Conservation (phyloP, 2,797 vertebrate species). For the Pangasius sanitwongsei region DNA sequence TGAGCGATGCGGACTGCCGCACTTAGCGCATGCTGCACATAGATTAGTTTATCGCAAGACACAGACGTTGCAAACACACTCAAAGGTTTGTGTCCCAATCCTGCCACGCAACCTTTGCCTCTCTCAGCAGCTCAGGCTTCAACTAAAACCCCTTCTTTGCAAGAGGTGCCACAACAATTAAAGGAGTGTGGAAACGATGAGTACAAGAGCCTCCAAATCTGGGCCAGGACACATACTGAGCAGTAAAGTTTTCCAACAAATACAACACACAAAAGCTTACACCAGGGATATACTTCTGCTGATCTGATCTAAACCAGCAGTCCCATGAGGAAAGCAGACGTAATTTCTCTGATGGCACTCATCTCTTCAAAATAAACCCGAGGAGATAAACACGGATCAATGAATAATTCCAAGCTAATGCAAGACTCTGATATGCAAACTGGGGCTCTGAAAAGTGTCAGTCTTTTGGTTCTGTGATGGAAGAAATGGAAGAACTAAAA, state of each 20-base stretch:
- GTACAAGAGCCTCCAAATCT: slow-evolving; percentile 31
- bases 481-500: slow-evolving; percentile 5
- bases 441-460: not conserved
- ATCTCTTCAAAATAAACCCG: slow-evolving; percentile 50
- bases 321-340: slow-evolving; percentile 31
- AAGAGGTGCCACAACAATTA: slow-evolving; percentile 52
- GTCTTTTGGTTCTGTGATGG: slow-evolving; percentile 25
- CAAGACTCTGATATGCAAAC: slow-evolving; percentile 37
- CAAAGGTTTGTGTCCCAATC: slow-evolving; percentile 34
- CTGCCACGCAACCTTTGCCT: slow-evolving; percentile 40
- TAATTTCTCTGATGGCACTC: slow-evolving; percentile 45
- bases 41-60: slow-evolving; percentile 58
- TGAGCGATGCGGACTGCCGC: slow-evolving; percentile 37
- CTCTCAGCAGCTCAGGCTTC: slow-evolving; percentile 33
- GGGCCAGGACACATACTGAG: slow-evolving; percentile 22
- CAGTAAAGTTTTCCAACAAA: not conserved
- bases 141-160: slow-evolving; percentile 24
- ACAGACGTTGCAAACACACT: slow-evolving; percentile 50
- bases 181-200: slow-evolving; percentile 41
- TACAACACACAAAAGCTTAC: slow-evolving; percentile 20
- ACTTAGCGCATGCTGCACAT: slow-evolving; percentile 47
- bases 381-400: slow-evolving; percentile 51
- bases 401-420: slow-evolving; percentile 50
- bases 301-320: slow-evolving; percentile 35
- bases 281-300: slow-evolving; percentile 15